Percentiles rank a stretch among this genome's conserved stretches.
Conservation (phyloP, 2,888 invertebrate species). For the Nudaria mundana region DNA sequence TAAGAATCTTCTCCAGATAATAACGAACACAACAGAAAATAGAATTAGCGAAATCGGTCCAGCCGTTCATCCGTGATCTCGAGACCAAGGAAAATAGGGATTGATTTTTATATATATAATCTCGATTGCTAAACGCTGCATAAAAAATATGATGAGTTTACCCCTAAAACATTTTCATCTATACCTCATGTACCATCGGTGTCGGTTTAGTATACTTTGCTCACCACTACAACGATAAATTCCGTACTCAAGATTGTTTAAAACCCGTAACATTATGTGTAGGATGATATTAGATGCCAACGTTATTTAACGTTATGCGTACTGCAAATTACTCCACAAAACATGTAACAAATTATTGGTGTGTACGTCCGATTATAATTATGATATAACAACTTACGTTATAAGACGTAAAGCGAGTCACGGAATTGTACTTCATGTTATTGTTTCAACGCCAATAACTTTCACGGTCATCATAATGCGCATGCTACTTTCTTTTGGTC, state of each 20-base stretch:
- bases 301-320: constrained; percentile 1
- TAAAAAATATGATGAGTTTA: no score
- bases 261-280: neutral
- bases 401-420: constrained; percentile 37
- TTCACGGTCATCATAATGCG: constrained; percentile 65
- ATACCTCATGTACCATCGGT: no score
- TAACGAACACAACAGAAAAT: no score
- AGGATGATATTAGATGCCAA: neutral
- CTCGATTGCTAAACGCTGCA: no score
- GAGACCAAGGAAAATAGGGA: no score
- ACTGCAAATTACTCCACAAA: constrained; percentile 14
- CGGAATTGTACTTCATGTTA: constrained; percentile 54
- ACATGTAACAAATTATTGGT: constrained; percentile 9
- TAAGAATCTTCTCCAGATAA: no score
- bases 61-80: no score
- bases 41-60: no score
- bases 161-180: no score
- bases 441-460: constrained; percentile 57
- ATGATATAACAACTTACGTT: constrained; percentile 32
- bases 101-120: no score
- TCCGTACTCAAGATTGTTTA: neutral
- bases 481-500: constrained; percentile 62
- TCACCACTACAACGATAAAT: no score
- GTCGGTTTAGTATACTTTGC: no score
- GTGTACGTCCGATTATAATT: constrained; percentile 22